Percentiles rank a stretch among this genome's conserved stretches.
phyloP scores from a whole-genome alignment of 2,797 vertebrate genomes.

The Sylvia borin region DNA sequence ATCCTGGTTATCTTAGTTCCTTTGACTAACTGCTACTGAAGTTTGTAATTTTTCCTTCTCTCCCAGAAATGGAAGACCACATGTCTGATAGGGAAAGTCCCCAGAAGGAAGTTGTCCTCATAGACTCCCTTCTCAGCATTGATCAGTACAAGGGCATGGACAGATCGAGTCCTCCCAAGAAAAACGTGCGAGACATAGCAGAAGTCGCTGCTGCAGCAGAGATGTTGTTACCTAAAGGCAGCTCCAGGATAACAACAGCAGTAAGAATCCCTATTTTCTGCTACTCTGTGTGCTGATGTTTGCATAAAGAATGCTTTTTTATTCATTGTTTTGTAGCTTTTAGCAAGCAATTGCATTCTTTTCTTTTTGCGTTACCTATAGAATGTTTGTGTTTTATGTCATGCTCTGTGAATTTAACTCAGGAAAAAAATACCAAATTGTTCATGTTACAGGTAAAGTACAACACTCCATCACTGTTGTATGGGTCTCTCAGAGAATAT shows the following conservation, averaged over 20 bases:
- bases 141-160: slow-evolving; percentile 86
- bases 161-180: slow-evolving; percentile 77
- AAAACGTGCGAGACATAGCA: slow-evolving; percentile 85
- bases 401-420: not conserved
- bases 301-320: not conserved
- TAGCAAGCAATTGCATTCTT: not conserved
- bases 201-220: slow-evolving; percentile 91
- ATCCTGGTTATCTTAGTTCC: not conserved
- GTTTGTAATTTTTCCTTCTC: not conserved
- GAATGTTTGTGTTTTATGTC: not conserved
- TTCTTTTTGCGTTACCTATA: not conserved
- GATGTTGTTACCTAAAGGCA: slow-evolving; percentile 88
- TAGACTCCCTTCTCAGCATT: slow-evolving; percentile 89
- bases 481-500: slow-evolving; percentile 88
- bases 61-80: slow-evolving; percentile 77
- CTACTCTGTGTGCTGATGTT: not conserved
- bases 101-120: slow-evolving; percentile 85
- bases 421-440: not conserved
- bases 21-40: not conserved
- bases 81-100: slow-evolving; percentile 64
- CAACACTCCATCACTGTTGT: slow-evolving; percentile 80
- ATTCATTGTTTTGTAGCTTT: not conserved
- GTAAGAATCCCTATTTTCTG: slow-evolving; percentile 44
- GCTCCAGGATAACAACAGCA: slow-evolving; percentile 80
- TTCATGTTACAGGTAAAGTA: slow-evolving; percentile 66